These are phyloP conservation scores for Miichthys miiuy DNA, from an alignment of 2,797 vertebrate genomes.

Conservation along the genomic window DNA sequence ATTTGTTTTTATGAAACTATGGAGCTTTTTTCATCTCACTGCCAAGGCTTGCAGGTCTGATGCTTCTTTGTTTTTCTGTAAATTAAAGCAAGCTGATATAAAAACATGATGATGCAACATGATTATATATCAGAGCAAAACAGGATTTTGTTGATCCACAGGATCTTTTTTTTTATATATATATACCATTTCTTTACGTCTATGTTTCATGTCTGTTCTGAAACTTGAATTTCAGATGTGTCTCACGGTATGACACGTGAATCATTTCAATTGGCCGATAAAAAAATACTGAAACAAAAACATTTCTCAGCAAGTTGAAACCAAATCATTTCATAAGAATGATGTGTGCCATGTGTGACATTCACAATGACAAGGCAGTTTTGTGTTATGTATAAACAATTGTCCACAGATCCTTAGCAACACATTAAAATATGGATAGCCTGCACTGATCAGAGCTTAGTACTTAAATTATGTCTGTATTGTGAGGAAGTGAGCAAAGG, in stretches of 20 bases:
- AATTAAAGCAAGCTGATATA: not conserved
- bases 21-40: not conserved
- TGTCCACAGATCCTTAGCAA: not conserved
- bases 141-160: too few relatives aligned
- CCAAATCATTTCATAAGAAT: too few relatives aligned
- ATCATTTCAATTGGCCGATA: too few relatives aligned
- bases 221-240: not conserved
- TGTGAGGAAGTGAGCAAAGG: conserved; percentile 9
- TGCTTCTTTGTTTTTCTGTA: conserved; percentile 3
- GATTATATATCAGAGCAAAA: not conserved
- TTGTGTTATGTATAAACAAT: not conserved
- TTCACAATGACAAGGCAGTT: not conserved
- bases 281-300: too few relatives aligned
- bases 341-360: not conserved
- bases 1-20: not conserved
- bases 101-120: not conserved
- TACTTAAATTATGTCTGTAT: not conserved
- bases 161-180: not conserved
- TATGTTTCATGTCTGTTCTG: not conserved
- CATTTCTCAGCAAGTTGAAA: too few relatives aligned
- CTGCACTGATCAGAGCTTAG: not conserved
- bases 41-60: not conserved
- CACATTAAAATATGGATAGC: not conserved
- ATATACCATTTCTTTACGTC: not conserved
- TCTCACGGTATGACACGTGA: too few relatives aligned